These are phyloP conservation scores for Muschampia plurimacula DNA, from an alignment of 2,888 invertebrate species.

Conservation along the genomic window DNA sequence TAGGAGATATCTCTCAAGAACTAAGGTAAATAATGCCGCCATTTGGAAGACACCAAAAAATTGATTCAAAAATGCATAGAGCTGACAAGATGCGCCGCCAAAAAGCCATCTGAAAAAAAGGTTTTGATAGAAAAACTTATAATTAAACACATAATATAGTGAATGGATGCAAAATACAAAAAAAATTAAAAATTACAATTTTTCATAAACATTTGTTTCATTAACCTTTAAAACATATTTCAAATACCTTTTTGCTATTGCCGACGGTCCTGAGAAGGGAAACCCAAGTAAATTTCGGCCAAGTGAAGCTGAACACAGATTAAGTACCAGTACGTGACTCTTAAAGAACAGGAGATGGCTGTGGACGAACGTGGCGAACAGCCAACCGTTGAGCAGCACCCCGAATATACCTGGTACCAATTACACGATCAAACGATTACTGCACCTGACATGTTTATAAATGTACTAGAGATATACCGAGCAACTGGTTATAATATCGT, in stretches of 20 bases:
- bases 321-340: constrained; percentile 83
- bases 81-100: constrained; percentile 81
- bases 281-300: constrained; percentile 83
- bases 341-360: constrained; percentile 82
- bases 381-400: constrained; percentile 85
- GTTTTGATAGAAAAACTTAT: background rate
- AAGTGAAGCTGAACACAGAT: constrained; percentile 81
- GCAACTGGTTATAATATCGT: background rate
- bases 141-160: background rate
- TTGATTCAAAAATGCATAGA: constrained; percentile 84
- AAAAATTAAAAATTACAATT: background rate
- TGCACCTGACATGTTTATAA: constrained; percentile 27
- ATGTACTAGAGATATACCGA: constrained; percentile 1
- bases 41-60: constrained; percentile 85
- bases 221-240: background rate
- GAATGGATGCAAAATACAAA: background rate
- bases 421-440: constrained; percentile 39
- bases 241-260: constrained; percentile 78
- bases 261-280: constrained; percentile 83
- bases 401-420: constrained; percentile 78
- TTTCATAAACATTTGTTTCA: background rate
- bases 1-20: constrained; percentile 68
- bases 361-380: constrained; percentile 83
- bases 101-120: constrained; percentile 83
- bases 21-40: constrained; percentile 74